Evolutionary conservation across 37 sponge, comb jelly and placozoan genomes (phyloP).

Genomic region (Dysidea cf. avara): DNA sequence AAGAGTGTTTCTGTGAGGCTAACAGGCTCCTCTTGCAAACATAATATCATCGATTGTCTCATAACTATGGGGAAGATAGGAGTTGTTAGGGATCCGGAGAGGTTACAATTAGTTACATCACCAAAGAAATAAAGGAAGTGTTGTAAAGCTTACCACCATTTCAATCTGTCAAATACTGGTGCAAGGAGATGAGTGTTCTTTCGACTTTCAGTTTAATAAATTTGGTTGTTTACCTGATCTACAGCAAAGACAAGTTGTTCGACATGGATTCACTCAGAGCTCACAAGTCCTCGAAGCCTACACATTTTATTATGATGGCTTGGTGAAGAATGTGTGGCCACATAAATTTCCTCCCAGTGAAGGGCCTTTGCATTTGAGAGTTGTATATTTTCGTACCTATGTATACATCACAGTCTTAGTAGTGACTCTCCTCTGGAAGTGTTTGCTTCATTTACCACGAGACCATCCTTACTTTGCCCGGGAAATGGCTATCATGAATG

Average conservation of each 20-base stretch:
- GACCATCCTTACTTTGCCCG: too few species aligned
- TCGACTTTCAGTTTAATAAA: constrained; percentile 13
- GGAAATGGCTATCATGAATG: too few species aligned
- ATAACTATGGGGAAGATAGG: constrained; percentile 25
- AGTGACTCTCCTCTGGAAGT: constrained; percentile 5
- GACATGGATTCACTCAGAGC: too few species aligned
- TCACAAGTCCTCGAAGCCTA: constrained; percentile 22
- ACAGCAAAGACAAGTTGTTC: constrained; percentile 14
- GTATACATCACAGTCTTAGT: constrained; percentile 17
- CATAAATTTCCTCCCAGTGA: not conserved
- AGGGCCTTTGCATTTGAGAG: not conserved
- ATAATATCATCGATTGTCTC: constrained; percentile 15
- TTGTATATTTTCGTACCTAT: constrained; percentile 19
- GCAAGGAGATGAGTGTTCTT: not conserved
- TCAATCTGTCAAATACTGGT: not conserved
- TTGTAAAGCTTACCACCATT: constrained; percentile 5
- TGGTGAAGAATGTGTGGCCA: constrained; percentile 21
- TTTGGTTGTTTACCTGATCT: constrained; percentile 20
- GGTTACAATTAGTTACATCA: constrained; percentile 12
- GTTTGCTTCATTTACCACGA: too few species aligned
- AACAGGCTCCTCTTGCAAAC: constrained; percentile 19
- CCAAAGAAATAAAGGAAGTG: constrained; percentile 7
- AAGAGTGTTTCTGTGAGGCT: constrained; percentile 6
- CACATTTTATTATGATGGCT: constrained; percentile 26
- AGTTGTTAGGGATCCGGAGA: constrained; percentile 12